phyloP scores from a whole-genome alignment of 1,140 invertebrate genomes.

The Leptinotarsa lineolata region DNA sequence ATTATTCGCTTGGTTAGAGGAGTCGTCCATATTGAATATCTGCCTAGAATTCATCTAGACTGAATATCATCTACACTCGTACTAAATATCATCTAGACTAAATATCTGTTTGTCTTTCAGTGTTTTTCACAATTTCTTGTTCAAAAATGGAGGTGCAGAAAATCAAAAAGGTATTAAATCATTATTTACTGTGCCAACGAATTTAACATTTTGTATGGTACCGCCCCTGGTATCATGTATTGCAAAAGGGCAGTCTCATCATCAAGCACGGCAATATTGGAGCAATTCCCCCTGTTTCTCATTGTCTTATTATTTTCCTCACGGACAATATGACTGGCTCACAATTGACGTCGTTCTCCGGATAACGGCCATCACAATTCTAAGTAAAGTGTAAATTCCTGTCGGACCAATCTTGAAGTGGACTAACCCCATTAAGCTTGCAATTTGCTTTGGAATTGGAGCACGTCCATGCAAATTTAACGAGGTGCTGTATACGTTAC shows the following conservation, averaged over 20 bases:
- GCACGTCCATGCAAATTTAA: conserved; percentile 39
- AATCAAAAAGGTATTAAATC: too few relatives aligned
- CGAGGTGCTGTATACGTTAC: conserved; percentile 35
- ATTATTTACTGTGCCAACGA: too few relatives aligned
- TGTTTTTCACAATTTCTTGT: too few relatives aligned
- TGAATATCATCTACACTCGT: too few relatives aligned
- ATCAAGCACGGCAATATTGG: background rate
- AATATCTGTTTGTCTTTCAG: too few relatives aligned
- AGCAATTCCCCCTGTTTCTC: background rate
- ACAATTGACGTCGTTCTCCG: conserved; percentile 38
- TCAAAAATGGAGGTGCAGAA: too few relatives aligned
- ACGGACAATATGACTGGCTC: conserved; percentile 43
- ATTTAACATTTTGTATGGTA: too few relatives aligned
- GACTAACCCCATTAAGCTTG: conserved; percentile 38
- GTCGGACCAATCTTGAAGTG: conserved; percentile 31
- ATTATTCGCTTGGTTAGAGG: too few relatives aligned
- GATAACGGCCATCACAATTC: conserved; percentile 38
- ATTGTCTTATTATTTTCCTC: conserved; percentile 39
- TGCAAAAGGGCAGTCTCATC: background rate
- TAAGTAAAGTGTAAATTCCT: conserved; percentile 36
- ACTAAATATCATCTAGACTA: too few relatives aligned
- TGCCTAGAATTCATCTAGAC: too few relatives aligned
- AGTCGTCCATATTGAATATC: too few relatives aligned
- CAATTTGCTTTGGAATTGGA: conserved; percentile 37
- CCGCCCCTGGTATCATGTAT: too few relatives aligned